Evolutionary conservation across 2,888 invertebrate genomes (phyloP).

Genomic region (Lordiphosa fenestrarum): DNA sequence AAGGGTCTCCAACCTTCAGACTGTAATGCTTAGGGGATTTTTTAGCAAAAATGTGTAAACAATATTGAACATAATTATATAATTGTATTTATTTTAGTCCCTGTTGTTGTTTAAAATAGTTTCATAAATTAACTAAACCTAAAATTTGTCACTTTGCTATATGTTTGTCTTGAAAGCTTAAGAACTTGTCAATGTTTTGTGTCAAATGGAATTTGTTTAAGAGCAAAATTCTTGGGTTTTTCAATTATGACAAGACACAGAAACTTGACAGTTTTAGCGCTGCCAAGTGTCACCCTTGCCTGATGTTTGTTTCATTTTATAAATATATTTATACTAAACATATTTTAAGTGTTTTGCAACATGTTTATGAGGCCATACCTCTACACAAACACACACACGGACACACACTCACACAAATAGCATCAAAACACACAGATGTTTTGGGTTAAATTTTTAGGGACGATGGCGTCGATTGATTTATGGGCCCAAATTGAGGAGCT

Average conservation of each 20-base stretch:
- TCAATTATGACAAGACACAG: conserved; percentile 74
- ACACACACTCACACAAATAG: conserved; percentile 13
- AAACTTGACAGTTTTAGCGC: conserved; percentile 63
- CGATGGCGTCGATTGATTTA: conserved; percentile 76
- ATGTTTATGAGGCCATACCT: conserved; percentile 36
- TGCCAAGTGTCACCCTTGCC: conserved; percentile 44
- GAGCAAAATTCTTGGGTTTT: conserved; percentile 45
- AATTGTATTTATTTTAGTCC: too few species aligned
- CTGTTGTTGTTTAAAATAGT: conserved; percentile 22
- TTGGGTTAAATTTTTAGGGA: conserved; percentile 40
- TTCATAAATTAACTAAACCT: conserved; percentile 49
- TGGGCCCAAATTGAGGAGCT: conserved; percentile 69
- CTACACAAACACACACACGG: conserved; percentile 17
- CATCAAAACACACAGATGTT: conserved; percentile 7
- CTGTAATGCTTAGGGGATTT: too few species aligned
- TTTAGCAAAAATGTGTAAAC: too few species aligned
- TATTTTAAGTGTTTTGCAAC: conserved; percentile 65
- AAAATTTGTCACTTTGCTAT: conserved; percentile 41
- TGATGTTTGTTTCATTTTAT: conserved; percentile 26
- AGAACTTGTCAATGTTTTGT: conserved; percentile 58
- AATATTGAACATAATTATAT: too few species aligned
- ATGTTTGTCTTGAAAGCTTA: conserved; percentile 33
- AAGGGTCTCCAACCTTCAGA: too few species aligned
- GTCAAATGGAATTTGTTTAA: conserved; percentile 59
- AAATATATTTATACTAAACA: conserved; percentile 14